Evolutionary conservation across 2,797 vertebrate genomes (phyloP).

Genomic region (Chrosomus eos): DNA sequence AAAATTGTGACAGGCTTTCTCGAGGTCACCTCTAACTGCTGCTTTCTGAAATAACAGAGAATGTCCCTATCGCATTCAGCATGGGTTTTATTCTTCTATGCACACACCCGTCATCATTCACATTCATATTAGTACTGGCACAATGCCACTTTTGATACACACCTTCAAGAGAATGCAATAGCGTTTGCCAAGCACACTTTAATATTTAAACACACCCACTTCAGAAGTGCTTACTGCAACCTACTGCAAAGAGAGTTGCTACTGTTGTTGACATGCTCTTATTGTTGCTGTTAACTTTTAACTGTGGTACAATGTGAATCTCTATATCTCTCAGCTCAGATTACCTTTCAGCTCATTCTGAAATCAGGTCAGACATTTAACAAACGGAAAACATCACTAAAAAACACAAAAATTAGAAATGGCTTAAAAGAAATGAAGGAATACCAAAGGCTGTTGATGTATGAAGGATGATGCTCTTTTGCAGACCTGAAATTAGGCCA

Average conservation of each 20-base stretch:
- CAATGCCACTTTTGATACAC: constrained; percentile 42
- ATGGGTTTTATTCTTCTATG: constrained; percentile 3
- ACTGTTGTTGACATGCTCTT: constrained; percentile 1
- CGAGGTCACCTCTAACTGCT: constrained; percentile 33
- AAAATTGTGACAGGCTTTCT: constrained; percentile 14
- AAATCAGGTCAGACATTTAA: neutral
- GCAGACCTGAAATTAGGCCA: constrained; percentile 44
- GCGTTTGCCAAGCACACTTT: constrained; percentile 34
- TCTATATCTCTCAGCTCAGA: neutral
- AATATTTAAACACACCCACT: constrained; percentile 45
- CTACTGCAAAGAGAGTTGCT: constrained; percentile 9
- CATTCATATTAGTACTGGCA: constrained; percentile 35
- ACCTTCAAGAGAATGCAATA: constrained; percentile 49
- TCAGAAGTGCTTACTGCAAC: constrained; percentile 32
- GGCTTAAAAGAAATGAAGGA: neutral
- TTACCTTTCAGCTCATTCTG: neutral
- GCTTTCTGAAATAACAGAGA: constrained; percentile 1
- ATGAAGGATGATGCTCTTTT: constrained; percentile 28
- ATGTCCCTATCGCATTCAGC: constrained; percentile 23
- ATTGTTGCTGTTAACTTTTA: neutral
- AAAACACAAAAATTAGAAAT: neutral
- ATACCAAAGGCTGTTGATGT: neutral
- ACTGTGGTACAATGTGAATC: neutral
- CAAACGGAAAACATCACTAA: neutral
- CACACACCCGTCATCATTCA: constrained; percentile 40